Evolutionary conservation across 2,888 invertebrate species (phyloP).

Genomic region (Hipparchia semele): DNA sequence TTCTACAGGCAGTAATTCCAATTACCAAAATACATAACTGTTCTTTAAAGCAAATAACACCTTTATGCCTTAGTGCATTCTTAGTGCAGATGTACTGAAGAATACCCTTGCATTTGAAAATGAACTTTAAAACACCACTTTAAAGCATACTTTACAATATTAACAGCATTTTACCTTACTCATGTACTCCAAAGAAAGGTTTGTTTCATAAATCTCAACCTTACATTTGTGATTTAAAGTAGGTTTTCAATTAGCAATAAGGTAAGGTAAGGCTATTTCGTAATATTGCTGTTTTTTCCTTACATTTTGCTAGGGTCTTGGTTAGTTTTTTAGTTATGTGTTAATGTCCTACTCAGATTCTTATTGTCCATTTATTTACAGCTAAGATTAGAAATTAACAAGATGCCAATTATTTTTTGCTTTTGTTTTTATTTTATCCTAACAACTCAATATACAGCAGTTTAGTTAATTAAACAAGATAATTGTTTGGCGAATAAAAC

Average conservation of each 20-base stretch:
- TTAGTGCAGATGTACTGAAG: constrained; percentile 53
- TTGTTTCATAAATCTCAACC: constrained; percentile 11
- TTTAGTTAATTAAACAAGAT: too few species aligned
- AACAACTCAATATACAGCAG: too few species aligned
- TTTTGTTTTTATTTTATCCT: too few species aligned
- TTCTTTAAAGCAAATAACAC: constrained; percentile 32
- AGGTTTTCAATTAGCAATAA: neutral
- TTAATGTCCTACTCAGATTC: neutral
- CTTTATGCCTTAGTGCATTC: constrained; percentile 53
- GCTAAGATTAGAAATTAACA: neutral
- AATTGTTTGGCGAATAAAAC: too few species aligned
- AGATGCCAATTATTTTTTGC: neutral
- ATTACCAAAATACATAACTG: neutral
- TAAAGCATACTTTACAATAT: neutral
- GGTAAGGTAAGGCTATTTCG: neutral
- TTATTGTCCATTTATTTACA: neutral
- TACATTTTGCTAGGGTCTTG: neutral
- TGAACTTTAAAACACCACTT: neutral
- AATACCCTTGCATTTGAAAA: neutral
- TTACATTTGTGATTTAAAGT: neutral
- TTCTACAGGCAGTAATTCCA: neutral
- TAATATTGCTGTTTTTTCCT: constrained; percentile 16
- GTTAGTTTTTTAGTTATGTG: neutral
- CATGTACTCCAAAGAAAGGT: neutral
- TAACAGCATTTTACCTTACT: neutral